Conservation (phyloP, 2,113 vertebrate species). For the Syngnathus scovelli region DNA sequence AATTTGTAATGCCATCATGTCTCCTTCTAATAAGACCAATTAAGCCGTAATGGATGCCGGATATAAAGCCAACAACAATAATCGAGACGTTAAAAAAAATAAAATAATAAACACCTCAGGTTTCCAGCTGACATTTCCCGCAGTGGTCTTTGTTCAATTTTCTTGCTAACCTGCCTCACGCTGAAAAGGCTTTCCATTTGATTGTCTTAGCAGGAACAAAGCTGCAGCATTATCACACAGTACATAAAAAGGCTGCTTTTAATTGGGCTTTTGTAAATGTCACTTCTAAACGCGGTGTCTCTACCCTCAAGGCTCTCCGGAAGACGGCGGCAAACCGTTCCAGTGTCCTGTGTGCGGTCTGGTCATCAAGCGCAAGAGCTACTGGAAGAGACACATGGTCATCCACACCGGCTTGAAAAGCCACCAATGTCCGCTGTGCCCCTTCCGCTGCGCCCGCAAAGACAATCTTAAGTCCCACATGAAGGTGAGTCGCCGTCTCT, state of each 20-base stretch:
- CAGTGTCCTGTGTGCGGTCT: conserved; percentile 97
- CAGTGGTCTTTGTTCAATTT: conserved; percentile 33
- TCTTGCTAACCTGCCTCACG: conserved; percentile 20
- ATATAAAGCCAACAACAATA: conserved; percentile 77
- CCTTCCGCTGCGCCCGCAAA: conserved; percentile 98
- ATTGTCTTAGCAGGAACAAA: conserved; percentile 15
- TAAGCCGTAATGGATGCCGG: conserved; percentile 73
- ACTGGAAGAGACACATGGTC: conserved; percentile 99
- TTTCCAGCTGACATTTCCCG: conserved; percentile 56
- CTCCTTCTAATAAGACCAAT: conserved; percentile 78
- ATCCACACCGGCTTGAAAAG: conserved; percentile 99
- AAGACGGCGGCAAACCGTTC: conserved; percentile 96
- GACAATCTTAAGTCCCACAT: conserved; percentile 99
- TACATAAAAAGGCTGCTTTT: neutral
- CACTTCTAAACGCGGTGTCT: conserved; percentile 4
- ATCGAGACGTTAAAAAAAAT: conserved; percentile 69
- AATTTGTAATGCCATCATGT: conserved; percentile 79
- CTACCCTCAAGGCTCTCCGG: conserved; percentile 80
- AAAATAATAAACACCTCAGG: conserved; percentile 27
- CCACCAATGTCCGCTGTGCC: conserved; percentile 96
- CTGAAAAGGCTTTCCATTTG: conserved; percentile 7
- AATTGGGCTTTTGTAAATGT: conserved; percentile 5
- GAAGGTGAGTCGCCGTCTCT: conserved; percentile 79
- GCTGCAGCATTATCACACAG: neutral
- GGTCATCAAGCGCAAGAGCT: conserved; percentile 99